These are phyloP conservation scores for Sinocyclocheilus anshuiensis DNA, from an alignment of 2,113 vertebrate species.

Conservation along the genomic window DNA sequence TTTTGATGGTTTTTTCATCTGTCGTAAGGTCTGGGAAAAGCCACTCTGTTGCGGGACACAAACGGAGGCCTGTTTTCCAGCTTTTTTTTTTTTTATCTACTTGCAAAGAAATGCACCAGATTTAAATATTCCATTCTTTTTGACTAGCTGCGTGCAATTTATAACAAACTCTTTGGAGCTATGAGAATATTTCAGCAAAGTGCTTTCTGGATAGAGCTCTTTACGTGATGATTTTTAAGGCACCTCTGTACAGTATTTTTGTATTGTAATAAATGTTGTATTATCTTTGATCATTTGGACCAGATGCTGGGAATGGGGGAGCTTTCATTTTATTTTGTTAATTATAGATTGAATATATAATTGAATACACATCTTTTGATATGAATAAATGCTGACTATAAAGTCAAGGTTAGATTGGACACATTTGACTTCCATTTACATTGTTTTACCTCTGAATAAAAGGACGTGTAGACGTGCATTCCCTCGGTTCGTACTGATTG, in stretches of 20 bases:
- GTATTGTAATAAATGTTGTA: slow-evolving; percentile 71
- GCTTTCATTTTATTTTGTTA: slow-evolving; percentile 60
- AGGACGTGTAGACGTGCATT: neutral
- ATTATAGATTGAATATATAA: slow-evolving; percentile 61
- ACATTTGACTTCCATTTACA: slow-evolving; percentile 30
- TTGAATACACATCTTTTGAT: slow-evolving; percentile 55
- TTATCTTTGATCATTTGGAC: slow-evolving; percentile 60
- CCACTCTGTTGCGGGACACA: slow-evolving; percentile 53
- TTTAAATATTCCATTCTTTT: slow-evolving; percentile 46
- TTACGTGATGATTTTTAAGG: slow-evolving; percentile 57
- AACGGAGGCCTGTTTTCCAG: slow-evolving; percentile 54
- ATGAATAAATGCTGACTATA: slow-evolving; percentile 56
- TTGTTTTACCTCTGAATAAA: slow-evolving; percentile 24
- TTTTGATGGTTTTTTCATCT: neutral
- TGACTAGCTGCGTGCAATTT: slow-evolving; percentile 52
- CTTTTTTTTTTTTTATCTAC: slow-evolving; percentile 53
- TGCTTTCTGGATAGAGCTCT: slow-evolving; percentile 60
- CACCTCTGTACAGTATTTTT: slow-evolving; percentile 79
- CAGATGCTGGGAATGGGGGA: slow-evolving; percentile 53
- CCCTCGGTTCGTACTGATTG: neutral
- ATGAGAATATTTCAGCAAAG: slow-evolving; percentile 55
- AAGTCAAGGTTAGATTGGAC: slow-evolving; percentile 52
- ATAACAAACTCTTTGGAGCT: slow-evolving; percentile 47
- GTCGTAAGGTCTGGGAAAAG: slow-evolving; percentile 7
- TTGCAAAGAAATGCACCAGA: slow-evolving; percentile 24